Percentiles rank a stretch among this genome's conserved stretches.
Evolutionary conservation across 2,797 vertebrate species (phyloP).

Genomic region (Argyrosomus regius): DNA sequence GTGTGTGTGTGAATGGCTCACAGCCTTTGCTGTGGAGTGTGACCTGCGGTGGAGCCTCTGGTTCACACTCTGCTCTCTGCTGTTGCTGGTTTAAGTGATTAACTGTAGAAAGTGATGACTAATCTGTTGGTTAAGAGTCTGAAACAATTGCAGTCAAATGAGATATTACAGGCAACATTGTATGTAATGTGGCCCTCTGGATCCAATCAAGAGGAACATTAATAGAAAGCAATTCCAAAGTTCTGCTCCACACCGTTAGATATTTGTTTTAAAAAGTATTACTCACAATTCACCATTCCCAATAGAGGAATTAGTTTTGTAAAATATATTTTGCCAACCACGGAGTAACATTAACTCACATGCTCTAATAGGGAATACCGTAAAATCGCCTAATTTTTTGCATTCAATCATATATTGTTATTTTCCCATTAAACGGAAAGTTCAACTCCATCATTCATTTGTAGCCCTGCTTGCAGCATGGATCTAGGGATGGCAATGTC

Average conservation of each 20-base stretch:
- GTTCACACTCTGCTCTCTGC: constrained; percentile 66
- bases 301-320: background rate
- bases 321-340: constrained; percentile 2
- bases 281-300: constrained; percentile 16
- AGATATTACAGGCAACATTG: constrained; percentile 39
- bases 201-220: constrained; percentile 34
- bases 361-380: background rate
- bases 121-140: constrained; percentile 58
- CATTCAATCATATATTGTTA: background rate
- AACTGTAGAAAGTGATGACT: constrained; percentile 71
- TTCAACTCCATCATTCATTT: background rate
- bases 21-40: constrained; percentile 70
- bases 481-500: background rate
- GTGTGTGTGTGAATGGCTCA: constrained; percentile 53
- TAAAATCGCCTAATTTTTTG: background rate
- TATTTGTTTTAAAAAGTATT: constrained; percentile 10
- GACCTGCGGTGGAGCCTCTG: constrained; percentile 72
- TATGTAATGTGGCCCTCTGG: constrained; percentile 38
- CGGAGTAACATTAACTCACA: background rate
- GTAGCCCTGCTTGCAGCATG: background rate
- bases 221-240: constrained; percentile 18
- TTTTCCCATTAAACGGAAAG: background rate
- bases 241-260: constrained; percentile 11
- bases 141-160: constrained; percentile 48
- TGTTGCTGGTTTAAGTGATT: constrained; percentile 71